phyloP scores from a whole-genome alignment of 2,113 vertebrate genomes.

The Tor tambroides region DNA sequence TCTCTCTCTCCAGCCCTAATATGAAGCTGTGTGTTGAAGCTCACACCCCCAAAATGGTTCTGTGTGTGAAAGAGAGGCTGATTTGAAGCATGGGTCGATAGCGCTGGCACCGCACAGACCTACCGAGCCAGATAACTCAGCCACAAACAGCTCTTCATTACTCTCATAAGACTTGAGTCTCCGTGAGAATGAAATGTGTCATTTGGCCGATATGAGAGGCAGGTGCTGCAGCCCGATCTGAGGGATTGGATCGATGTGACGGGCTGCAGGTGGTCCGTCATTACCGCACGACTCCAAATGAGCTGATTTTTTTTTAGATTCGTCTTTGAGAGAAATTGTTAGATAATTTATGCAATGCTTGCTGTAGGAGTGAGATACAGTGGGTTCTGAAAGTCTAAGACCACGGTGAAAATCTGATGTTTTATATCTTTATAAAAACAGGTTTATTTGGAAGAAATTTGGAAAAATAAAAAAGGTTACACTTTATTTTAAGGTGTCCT shows the following conservation, averaged over 20 bases:
- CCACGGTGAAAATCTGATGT: background rate
- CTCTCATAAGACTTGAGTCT: constrained; percentile 52
- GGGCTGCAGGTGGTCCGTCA: constrained; percentile 38
- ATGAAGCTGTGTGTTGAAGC: constrained; percentile 23
- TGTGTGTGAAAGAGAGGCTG: constrained; percentile 32
- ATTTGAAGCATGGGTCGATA: constrained; percentile 43
- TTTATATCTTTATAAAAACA: background rate
- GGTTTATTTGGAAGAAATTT: background rate
- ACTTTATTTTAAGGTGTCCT: no score
- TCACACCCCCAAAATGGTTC: constrained; percentile 36
- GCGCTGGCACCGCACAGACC: constrained; percentile 32
- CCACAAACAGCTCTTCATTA: constrained; percentile 59
- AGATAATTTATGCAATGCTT: constrained; percentile 17
- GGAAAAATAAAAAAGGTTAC: background rate
- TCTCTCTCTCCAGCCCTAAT: constrained; percentile 22
- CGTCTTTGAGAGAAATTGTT: constrained; percentile 26
- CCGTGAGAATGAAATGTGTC: constrained; percentile 47
- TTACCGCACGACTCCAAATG: constrained; percentile 32
- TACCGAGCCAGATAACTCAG: constrained; percentile 42
- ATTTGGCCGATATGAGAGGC: constrained; percentile 42
- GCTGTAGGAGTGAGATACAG: background rate
- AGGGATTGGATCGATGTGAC: constrained; percentile 38
- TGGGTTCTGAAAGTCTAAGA: background rate
- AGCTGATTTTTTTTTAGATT: constrained; percentile 36
- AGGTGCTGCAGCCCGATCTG: constrained; percentile 18